phyloP scores from a whole-genome alignment of 2,797 vertebrate genomes.

The Apogon talboti region DNA sequence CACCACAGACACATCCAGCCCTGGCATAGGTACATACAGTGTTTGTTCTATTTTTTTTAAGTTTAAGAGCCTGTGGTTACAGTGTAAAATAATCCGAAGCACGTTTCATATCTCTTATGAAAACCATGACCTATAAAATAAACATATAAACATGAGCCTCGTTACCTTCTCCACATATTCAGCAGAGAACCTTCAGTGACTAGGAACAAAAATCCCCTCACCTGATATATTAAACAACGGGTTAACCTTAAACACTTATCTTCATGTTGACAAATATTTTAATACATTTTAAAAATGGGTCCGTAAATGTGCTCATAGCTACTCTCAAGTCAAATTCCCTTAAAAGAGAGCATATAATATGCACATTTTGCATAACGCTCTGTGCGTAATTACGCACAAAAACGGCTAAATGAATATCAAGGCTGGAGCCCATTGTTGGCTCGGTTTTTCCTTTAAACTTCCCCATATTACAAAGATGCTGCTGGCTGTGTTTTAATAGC shows the following conservation, averaged over 20 bases:
- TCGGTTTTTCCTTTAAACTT: constrained; percentile 32
- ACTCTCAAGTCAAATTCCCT: constrained; percentile 32
- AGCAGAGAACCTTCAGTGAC: too few relatives aligned
- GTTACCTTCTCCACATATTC: not conserved
- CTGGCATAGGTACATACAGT: too few relatives aligned
- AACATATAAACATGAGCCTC: not conserved
- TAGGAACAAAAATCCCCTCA: constrained; percentile 7
- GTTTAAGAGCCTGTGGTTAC: too few relatives aligned
- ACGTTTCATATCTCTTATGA: too few relatives aligned
- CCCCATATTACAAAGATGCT: constrained; percentile 50
- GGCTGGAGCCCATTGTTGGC: constrained; percentile 34
- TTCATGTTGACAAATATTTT: constrained; percentile 13
- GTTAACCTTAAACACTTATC: constrained; percentile 7
- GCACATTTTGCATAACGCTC: constrained; percentile 33
- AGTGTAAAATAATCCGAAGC: too few relatives aligned
- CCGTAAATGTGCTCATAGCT: constrained; percentile 14
- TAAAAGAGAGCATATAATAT: constrained; percentile 14
- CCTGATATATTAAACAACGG: constrained; percentile 3
- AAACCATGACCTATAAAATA: too few relatives aligned
- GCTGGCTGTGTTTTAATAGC: constrained; percentile 60
- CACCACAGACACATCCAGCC: not conserved
- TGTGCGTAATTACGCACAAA: constrained; percentile 71
- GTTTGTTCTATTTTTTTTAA: too few relatives aligned
- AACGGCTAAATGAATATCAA: constrained; percentile 20
- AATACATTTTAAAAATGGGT: constrained; percentile 9